Base-by-base conservation (phyloP, 2,797 vertebrate genomes). In the Salarias fasciatus region DNA sequence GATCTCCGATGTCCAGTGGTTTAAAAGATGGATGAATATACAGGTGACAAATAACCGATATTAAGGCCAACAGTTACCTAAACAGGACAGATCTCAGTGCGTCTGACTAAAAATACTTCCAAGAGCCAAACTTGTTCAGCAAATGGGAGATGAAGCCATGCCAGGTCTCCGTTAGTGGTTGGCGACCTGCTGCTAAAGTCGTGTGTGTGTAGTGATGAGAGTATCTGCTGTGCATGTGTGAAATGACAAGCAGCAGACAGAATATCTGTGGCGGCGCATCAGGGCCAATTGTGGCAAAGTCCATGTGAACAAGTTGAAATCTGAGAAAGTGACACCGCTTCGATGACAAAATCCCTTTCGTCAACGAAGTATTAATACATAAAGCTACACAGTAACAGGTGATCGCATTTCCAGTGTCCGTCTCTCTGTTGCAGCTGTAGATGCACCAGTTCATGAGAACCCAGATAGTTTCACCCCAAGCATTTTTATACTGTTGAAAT, bases 221-320 rank as follows among this genome's bases (percentile, higher is more conserved):
- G 47, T 49, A 35, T 76, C 72, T 76, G 71, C 15, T 65, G 49
- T 37, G 15, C 15, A 71, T 58, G 75, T 81, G 71, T 70, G 63
- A 84, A 66, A 77, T 68, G 51, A 73, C 67, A 56, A 63, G 65
- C 7, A 54, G 45, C 48, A 77, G 65, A 66, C 12, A 46, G 40
- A 51, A 49, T 71, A 60, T 54, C 14, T 68, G 60, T 41, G 57
- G 57, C 13, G 71, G 24, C 66, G 46, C 47, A 49, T 38, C 18
- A 43, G 50, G 36, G 9, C 29, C 6, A 36, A 3, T 12, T 11
- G 5, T 29, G 24, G 12, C 24, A 33, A 41, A 0, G 7, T 12
- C 4, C 37, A 14, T 52, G 55, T 57, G 31, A 35, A 60, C 11
- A 31, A 36, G 14, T 47, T n/a, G 11, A 14, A 11, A 31, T 31